phyloP scores from a whole-genome alignment of 2,888 invertebrate species.

The Germaria angustata region DNA sequence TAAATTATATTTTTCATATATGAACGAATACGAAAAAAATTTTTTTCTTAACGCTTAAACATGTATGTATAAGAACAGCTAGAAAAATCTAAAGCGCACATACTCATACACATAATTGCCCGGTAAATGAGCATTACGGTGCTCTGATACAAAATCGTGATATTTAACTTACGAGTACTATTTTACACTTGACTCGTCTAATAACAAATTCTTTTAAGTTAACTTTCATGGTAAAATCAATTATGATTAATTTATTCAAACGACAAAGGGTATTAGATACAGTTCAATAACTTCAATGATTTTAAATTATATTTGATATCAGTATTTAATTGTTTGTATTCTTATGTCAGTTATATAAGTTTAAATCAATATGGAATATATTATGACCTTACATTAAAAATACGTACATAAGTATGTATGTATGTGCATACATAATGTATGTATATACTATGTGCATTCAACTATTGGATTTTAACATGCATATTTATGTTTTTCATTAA shows the following conservation, averaged over 20 bases:
- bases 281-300: constrained; percentile 33
- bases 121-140: too few relatives aligned
- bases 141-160: background rate
- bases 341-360: constrained; percentile 1
- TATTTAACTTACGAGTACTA: background rate
- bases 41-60: too few relatives aligned
- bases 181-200: constrained; percentile 2
- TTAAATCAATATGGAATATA: constrained; percentile 32
- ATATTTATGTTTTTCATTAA: background rate
- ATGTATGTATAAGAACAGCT: too few relatives aligned
- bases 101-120: too few relatives aligned
- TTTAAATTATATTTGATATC: background rate
- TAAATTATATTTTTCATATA: too few relatives aligned
- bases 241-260: constrained; percentile 41
- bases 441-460: too few relatives aligned
- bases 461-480: too few relatives aligned
- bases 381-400: constrained; percentile 17
- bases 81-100: too few relatives aligned
- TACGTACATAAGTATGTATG: too few relatives aligned
- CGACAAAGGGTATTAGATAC: constrained; percentile 7
- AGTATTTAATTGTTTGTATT: background rate
- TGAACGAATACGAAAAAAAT: too few relatives aligned
- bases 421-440: too few relatives aligned
- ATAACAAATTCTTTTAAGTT: background rate
- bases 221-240: constrained; percentile 54